A percentile compares a stretch with the other conserved stretches of the same genome.
Evolutionary conservation across 2,888 invertebrate genomes (phyloP).

Genomic region (Aphodius sticticus): DNA sequence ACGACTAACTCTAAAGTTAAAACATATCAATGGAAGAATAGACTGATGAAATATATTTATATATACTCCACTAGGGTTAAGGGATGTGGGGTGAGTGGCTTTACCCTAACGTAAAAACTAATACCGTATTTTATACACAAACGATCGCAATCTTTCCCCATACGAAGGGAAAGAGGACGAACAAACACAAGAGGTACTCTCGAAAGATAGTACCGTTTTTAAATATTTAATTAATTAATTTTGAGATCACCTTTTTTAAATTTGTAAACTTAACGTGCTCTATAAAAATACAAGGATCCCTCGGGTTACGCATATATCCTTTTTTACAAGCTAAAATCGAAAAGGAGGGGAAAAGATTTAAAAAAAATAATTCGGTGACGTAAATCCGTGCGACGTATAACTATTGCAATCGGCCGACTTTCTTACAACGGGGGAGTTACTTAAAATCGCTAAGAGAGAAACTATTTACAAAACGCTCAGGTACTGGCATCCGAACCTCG

Average conservation of each 20-base stretch:
- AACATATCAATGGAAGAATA: background rate
- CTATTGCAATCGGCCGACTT: background rate
- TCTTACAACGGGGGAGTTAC: background rate
- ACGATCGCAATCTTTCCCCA: background rate
- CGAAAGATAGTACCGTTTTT: background rate
- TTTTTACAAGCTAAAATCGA: background rate
- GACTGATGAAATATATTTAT: background rate
- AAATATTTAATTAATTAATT: background rate
- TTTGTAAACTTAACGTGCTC: constrained; percentile 4
- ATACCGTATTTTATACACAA: background rate
- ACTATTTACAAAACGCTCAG: background rate
- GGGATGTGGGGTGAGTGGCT: background rate
- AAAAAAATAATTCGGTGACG: background rate
- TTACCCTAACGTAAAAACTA: background rate
- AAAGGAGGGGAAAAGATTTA: background rate
- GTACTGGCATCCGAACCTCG: background rate
- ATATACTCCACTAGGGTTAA: background rate
- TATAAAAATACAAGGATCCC: constrained; percentile 4
- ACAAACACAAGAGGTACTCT: background rate
- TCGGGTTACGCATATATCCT: background rate
- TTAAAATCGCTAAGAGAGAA: background rate
- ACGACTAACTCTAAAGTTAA: constrained; percentile 8
- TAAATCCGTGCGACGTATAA: background rate
- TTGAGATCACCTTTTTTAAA: background rate
- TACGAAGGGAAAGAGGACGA: too few species aligned